Evolutionary conservation across 2,113 vertebrate species (phyloP).

Genomic region (Ictalurus punctatus): DNA sequence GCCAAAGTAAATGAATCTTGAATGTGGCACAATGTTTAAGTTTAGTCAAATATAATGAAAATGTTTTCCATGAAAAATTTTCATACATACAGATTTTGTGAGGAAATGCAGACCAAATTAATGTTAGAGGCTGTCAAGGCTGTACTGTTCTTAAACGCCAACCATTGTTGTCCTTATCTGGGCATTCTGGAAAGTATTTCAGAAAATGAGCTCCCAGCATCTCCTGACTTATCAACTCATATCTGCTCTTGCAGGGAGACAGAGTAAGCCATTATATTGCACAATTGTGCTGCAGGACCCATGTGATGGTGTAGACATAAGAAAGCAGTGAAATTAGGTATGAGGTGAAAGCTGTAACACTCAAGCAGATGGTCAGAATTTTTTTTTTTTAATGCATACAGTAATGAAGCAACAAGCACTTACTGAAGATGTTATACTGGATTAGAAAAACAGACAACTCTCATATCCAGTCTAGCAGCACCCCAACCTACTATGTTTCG

Average conservation of each 20-base stretch:
- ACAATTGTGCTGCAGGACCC: constrained; percentile 12
- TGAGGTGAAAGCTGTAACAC: constrained; percentile 51
- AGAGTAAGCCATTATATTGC: background rate
- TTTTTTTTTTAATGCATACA: constrained; percentile 43
- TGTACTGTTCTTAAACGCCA: background rate
- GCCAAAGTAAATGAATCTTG: background rate
- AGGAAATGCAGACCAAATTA: background rate
- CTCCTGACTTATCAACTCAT: background rate
- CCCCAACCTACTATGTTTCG: constrained; percentile 45
- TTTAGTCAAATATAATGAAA: background rate
- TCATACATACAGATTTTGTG: background rate
- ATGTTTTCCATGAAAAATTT: background rate
- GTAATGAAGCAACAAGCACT: constrained; percentile 70
- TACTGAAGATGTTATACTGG: constrained; percentile 62
- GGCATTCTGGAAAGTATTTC: background rate
- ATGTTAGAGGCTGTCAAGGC: background rate
- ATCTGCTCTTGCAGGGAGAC: background rate
- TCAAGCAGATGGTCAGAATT: constrained; percentile 61
- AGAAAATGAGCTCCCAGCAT: background rate
- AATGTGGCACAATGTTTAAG: background rate
- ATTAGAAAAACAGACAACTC: constrained; percentile 63
- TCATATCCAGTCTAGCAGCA: constrained; percentile 57
- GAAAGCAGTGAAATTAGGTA: constrained; percentile 40
- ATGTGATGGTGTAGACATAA: constrained; percentile 34
- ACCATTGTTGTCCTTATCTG: background rate